Base-by-base conservation (phyloP, 1,140 invertebrate species). In the Drosophila orena region DNA sequence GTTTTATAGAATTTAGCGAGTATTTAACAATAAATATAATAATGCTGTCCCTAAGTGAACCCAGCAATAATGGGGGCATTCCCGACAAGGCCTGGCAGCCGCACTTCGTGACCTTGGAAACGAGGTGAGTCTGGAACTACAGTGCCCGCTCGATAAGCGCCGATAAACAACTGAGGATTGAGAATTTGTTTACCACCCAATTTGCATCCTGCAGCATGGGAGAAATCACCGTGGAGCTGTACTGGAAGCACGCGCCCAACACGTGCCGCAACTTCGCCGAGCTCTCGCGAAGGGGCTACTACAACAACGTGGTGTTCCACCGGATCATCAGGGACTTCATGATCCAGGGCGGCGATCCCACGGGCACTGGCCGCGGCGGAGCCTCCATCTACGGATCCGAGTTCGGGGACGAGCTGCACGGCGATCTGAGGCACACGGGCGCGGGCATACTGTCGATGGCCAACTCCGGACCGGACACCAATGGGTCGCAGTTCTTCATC, bases 401-500 rank as follows among this genome's bases (percentile, higher is more conserved):
- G 70, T 99, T 99, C 94, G 95, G 97, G 65, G 98, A 99, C 94
- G 99, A 99, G 95, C 97, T 99, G 74, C 96, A 98, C 88, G 94
- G 96, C 49, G 97, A 98, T 86, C 94, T 99, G 40, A 99, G 98
- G 93, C 98, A 99, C 92, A 97, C 98, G 20, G 98, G 98, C 85
- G 94, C 94, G 27, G 95, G 95, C 14, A 94, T 95, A 60, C 79
- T 95, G 3, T 95, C 95, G 7, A 95, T 95, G 95, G 95, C 95
- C 57, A 99, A 99, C 94, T 97, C 97, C 56, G 98, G 99, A 1
- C 98, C 98, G 3, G 95, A 99, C 90, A 97, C 97, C 15, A 99
- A 99, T 93, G 98, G 98, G 22, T 99, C 98, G 46, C 99, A 99
- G 92, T 99, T 99, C 94, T 99, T 99, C 86, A 98, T 99, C 22